phyloP scores from a whole-genome alignment of 2,888 invertebrate genomes.

The Lysandra coridon region DNA sequence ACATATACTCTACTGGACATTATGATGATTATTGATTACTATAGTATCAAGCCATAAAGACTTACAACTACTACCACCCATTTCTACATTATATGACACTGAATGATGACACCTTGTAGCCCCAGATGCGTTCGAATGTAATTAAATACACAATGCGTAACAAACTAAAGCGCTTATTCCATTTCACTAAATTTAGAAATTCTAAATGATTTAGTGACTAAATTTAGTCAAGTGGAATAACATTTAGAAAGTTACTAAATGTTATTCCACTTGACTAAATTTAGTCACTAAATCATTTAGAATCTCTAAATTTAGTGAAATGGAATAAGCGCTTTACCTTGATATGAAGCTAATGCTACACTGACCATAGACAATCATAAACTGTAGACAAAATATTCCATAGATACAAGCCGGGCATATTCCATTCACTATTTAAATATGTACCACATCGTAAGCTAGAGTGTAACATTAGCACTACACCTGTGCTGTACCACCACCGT shows the following conservation, averaged over 20 bases:
- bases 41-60: slow-evolving; percentile 14
- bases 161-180: slow-evolving; percentile 44
- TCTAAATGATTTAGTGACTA: too few relatives aligned
- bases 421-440: neutral
- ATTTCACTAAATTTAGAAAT: too few relatives aligned
- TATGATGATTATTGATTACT: neutral
- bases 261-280: too few relatives aligned
- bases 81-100: slow-evolving; percentile 54
- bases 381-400: slow-evolving; percentile 22
- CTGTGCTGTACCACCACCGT: slow-evolving; percentile 29
- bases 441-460: neutral
- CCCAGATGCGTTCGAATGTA: slow-evolving; percentile 29
- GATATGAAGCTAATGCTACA: slow-evolving; percentile 42
- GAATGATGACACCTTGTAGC: slow-evolving; percentile 41
- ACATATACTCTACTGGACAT: slow-evolving; percentile 18
- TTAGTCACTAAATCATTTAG: too few relatives aligned
- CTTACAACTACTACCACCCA: neutral
- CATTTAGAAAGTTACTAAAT: too few relatives aligned
- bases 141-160: slow-evolving; percentile 13
- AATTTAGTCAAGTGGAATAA: too few relatives aligned
- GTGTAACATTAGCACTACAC: slow-evolving; percentile 31
- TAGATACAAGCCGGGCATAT: neutral
- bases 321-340: slow-evolving; percentile 40
- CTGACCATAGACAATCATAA: slow-evolving; percentile 32
- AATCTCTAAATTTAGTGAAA: too few relatives aligned